phyloP scores from a whole-genome alignment of 2,888 invertebrate genomes.

The Bibio marci region DNA sequence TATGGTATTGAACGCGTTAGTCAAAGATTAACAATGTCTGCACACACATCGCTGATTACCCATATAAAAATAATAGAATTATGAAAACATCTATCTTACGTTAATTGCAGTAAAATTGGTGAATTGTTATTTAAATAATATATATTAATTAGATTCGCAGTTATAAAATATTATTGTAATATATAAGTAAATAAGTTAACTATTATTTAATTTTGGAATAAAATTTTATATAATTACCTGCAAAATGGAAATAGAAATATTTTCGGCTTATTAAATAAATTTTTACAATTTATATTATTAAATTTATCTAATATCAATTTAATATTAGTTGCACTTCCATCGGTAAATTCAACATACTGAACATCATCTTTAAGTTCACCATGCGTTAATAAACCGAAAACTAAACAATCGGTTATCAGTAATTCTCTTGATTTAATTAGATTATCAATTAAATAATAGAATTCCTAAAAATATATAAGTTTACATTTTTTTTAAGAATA shows the following conservation, averaged over 20 bases:
- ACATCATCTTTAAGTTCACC: constrained; percentile 34
- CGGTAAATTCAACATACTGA: constrained; percentile 40
- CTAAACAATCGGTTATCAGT: constrained; percentile 37
- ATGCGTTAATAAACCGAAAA: constrained; percentile 49
- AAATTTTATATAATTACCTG: constrained; percentile 23
- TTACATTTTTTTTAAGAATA: too few relatives aligned
- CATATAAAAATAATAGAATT: too few relatives aligned
- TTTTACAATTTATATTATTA: constrained; percentile 34
- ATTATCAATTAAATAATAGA: constrained; percentile 26
- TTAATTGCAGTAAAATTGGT: too few relatives aligned
- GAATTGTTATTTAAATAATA: constrained; percentile 1
- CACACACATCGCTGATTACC: too few relatives aligned
- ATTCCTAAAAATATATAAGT: constrained; percentile 18
- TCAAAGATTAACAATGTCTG: too few relatives aligned
- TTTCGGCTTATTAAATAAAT: constrained; percentile 44
- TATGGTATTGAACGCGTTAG: too few relatives aligned
- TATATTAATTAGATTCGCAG: neutral
- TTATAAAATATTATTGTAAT: neutral
- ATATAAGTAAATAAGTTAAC: constrained; percentile 1
- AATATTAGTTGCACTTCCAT: constrained; percentile 34
- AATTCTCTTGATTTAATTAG: constrained; percentile 30
- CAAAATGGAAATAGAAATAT: constrained; percentile 59
- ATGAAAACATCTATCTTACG: too few relatives aligned
- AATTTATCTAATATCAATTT: constrained; percentile 40
- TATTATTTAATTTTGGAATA: constrained; percentile 1